A percentile compares a stretch with the other conserved stretches of the same genome.
Conservation (phyloP, 2,113 vertebrate species). For the Casuarius casuarius region DNA sequence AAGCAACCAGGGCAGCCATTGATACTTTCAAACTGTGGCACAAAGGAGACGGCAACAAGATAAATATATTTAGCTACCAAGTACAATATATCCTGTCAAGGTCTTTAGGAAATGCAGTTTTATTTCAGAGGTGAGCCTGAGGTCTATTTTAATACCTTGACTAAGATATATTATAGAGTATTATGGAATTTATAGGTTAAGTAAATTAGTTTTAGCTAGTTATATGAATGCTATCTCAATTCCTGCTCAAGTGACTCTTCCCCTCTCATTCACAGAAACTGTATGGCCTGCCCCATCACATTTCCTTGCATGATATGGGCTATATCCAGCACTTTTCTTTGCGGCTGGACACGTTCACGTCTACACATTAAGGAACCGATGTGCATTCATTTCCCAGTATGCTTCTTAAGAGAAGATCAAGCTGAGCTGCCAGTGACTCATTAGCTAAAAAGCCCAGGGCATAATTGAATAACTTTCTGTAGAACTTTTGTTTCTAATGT, state of each 20-base stretch:
- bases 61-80: neutral
- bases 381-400: neutral
- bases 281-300: constrained; percentile 71
- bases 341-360: neutral
- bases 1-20: neutral
- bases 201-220: neutral
- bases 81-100: neutral
- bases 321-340: neutral
- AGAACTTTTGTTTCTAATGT: neutral
- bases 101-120: neutral
- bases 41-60: neutral
- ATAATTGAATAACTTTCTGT: too few species aligned
- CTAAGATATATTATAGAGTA: neutral
- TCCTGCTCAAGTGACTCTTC: neutral
- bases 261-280: neutral
- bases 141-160: neutral
- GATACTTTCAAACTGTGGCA: neutral
- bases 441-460: neutral
- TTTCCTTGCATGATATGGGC: neutral
- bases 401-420: neutral
- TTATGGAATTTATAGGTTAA: neutral
- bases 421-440: neutral
- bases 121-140: neutral
- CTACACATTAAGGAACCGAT: neutral
- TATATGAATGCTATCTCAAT: neutral